Evolutionary conservation across 2,888 invertebrate species (phyloP), one percentile per base, ranked within the genome.

Genomic region (Belgica antarctica): DNA sequence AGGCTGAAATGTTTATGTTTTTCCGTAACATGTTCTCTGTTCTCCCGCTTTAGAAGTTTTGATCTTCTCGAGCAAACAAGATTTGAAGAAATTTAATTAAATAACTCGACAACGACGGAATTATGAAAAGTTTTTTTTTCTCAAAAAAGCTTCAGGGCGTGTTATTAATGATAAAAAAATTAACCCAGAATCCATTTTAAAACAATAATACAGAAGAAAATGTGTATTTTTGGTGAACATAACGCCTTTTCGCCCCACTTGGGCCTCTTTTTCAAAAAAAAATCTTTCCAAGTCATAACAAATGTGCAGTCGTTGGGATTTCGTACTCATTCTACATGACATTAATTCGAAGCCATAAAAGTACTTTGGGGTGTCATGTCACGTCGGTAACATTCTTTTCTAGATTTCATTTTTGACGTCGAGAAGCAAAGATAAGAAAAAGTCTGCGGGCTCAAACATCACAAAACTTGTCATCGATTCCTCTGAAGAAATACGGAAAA

Each of bases 301-400:
- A 52, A 52, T 5, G 22, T 22, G 19, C 24, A 17, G 59, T 27
- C 25, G 12, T 24, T 15, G 22, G 7, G 8, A 24, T 46, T 46
- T n/a, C 4, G 8, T 7, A 46, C 46, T 7, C 46, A n/a, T 59
- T 59, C 5, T 15, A 19, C 59, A 27, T 19, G 59, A 59, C 59
- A 59, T 59, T 59, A n/a, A 25, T 59, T 59, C 59, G 27, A 27
- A 10, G 59, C n/a, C 59, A 25, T 59, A 25, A 59, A 59, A 59
- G 59, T 27, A 27, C 59, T 59, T 59, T 15, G 59, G 34, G 7
- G 34, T 34, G 7, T 34, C 34, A 7, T 34, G n/a, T 41, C 41
- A 15, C 10, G 41, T 41, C 41, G n/a, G n/a, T n/a, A n/a, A n/a
- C n/a, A n/a, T n/a, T n/a, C n/a, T n/a, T n/a, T n/a, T n/a, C n/a